Evolutionary conservation across 2,797 vertebrate genomes (phyloP), one percentile per base, ranked within the genome.

Genomic region (Notolepis coatsorum): DNA sequence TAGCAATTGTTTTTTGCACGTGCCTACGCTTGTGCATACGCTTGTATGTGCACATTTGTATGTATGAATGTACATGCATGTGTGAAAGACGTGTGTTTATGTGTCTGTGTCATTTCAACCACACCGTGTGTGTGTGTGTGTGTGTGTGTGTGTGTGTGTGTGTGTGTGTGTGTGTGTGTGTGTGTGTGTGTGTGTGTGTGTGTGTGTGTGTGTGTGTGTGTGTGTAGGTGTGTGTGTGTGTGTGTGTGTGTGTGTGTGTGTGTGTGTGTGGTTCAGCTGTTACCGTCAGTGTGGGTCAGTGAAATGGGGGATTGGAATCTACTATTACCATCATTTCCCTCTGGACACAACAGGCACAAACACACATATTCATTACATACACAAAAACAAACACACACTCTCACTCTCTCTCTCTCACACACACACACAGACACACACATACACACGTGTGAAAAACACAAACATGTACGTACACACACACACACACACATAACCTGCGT

Each of bases 231-330:
- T 41, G 6, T 39, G 15, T 67, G 12, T 62, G 18, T 59, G 24
- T 45, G 15, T 53, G 33, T 54, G 27, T 42, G 31, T 56, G 53
- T 65, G 39, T 48, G 35, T n/a, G 35, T n/a, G 35, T 37, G 35
- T 13, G 35, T 35, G 37, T 41, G 20, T 37, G 25, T 35, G 28
- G 74, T 68, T 81, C 48, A 73, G 65, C 71, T 78, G 53, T 69
- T 66, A 82, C 54, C 46, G 69, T 47, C 62, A 71, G 69, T 64
- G 54, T 70, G 33, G 68, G 57, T 78, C 68, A 58, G 68, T 35
- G 30, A 59, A 33, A 41, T 13, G 1, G 50, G 47, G 54, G 65
- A 70, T 68, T 30, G 18, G 55, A 79, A 80, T 78, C 59, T 65
- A 24, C 28, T 71, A 45, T 50, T n/a, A 42, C 56, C 21, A 33